A percentile compares a stretch with the other conserved stretches of the same genome.
Evolutionary conservation across 2,888 invertebrate genomes (phyloP).

Genomic region (Silvanus unidentatus): DNA sequence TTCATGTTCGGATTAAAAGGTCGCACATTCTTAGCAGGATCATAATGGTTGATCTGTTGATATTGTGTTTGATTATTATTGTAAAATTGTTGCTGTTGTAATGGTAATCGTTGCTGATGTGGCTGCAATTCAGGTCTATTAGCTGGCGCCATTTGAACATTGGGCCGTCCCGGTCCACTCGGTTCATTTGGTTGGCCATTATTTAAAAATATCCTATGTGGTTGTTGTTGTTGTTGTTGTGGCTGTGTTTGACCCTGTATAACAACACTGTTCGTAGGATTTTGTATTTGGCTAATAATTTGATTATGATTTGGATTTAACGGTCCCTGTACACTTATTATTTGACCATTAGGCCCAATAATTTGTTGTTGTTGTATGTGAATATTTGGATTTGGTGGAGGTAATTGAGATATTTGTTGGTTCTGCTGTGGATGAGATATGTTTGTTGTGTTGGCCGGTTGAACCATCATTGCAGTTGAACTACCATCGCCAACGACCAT

Average conservation of each 20-base stretch:
- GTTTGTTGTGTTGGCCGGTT: conserved; percentile 26
- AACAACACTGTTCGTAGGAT: conserved; percentile 26
- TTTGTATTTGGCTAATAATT: conserved; percentile 17
- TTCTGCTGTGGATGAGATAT: conserved; percentile 29
- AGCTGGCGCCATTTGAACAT: conserved; percentile 38
- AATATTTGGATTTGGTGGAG: conserved; percentile 19
- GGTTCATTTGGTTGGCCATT: conserved; percentile 41
- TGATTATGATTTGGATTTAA: conserved; percentile 40
- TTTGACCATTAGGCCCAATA: conserved; percentile 55
- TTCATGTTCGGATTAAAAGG: conserved; percentile 32
- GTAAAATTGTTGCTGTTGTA: conserved; percentile 25
- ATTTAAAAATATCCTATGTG: conserved; percentile 40
- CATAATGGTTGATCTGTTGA: conserved; percentile 39
- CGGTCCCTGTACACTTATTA: conserved; percentile 52
- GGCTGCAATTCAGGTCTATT: conserved; percentile 27
- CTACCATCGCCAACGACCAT: conserved; percentile 31
- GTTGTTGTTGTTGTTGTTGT: conserved; percentile 27
- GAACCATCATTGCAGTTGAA: conserved; percentile 37
- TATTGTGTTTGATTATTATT: conserved; percentile 16
- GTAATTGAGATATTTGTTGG: conserved; percentile 26
- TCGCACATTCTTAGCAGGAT: conserved; percentile 37
- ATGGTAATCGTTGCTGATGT: conserved; percentile 23
- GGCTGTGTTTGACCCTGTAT: conserved; percentile 34
- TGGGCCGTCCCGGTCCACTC: conserved; percentile 43
- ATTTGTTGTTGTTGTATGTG: conserved; percentile 42